phyloP scores from a whole-genome alignment of 2,888 invertebrate genomes.

The Synergus umbraculus region DNA sequence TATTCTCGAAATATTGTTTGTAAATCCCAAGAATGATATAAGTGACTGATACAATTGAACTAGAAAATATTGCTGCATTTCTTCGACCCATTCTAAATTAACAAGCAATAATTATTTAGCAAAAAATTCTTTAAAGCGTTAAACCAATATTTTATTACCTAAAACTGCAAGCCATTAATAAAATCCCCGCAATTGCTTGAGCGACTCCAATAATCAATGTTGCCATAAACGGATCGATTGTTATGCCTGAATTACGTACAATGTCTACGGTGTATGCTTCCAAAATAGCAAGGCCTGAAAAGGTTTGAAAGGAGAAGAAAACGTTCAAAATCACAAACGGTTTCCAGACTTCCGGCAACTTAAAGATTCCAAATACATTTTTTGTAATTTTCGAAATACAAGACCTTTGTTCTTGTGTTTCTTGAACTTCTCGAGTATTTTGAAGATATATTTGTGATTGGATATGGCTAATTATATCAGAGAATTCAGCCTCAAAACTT shows the following conservation, averaged over 20 bases:
- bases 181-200: conserved; percentile 47
- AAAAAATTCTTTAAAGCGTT: background rate
- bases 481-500: conserved; percentile 56
- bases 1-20: conserved; percentile 57
- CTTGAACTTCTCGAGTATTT: background rate
- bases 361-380: background rate
- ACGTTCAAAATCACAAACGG: conserved; percentile 56
- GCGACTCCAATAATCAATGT: conserved; percentile 57
- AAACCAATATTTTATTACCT: background rate
- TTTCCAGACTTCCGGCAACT: conserved; percentile 60
- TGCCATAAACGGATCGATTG: conserved; percentile 54
- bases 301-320: conserved; percentile 58
- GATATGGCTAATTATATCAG: conserved; percentile 51
- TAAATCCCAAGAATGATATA: conserved; percentile 77
- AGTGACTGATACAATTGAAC: conserved; percentile 78
- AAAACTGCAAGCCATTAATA: conserved; percentile 43
- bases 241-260: conserved; percentile 49
- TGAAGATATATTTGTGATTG: background rate
- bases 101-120: background rate
- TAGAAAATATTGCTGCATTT: conserved; percentile 79
- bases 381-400: conserved; percentile 22
- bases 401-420: background rate
- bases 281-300: conserved; percentile 57
- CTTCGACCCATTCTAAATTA: conserved; percentile 78
- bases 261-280: conserved; percentile 58